phyloP scores from a whole-genome alignment of 2,113 vertebrate species.

The Copsychus sechellarum region DNA sequence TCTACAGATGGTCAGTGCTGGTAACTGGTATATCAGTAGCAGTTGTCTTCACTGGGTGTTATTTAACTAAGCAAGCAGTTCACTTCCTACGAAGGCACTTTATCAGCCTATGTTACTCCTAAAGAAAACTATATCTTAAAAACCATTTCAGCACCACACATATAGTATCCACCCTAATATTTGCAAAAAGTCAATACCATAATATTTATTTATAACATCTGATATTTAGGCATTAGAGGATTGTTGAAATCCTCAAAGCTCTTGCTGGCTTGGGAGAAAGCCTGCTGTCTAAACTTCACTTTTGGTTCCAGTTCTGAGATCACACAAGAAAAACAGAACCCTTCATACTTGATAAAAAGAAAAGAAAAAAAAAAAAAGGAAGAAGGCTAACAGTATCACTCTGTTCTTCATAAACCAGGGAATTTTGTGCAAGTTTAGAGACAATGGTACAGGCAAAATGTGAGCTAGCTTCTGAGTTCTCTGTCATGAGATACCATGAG shows the following conservation, averaged over 20 bases:
- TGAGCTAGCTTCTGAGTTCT: background rate
- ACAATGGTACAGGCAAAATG: background rate
- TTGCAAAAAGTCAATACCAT: no score
- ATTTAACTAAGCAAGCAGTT: no score
- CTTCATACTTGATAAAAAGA: background rate
- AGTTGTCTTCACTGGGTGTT: no score
- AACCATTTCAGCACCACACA: no score
- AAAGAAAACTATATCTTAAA: no score
- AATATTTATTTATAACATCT: no score
- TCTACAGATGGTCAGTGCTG: no score
- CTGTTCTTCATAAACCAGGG: background rate
- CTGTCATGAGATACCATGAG: slow-evolving; percentile 33
- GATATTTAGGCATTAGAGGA: slow-evolving; percentile 1
- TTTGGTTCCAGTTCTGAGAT: background rate
- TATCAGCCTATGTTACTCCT: no score
- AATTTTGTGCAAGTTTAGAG: background rate
- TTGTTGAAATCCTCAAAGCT: slow-evolving; percentile 25
- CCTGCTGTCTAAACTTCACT: background rate
- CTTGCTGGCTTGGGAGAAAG: background rate
- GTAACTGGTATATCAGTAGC: no score
- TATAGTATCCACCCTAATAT: no score
- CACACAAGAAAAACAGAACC: background rate
- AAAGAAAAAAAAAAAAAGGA: background rate
- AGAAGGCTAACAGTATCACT: background rate
- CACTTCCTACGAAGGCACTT: no score